Percentiles rank a stretch among this genome's conserved stretches.
Conservation (phyloP, 2,113 vertebrate species). For the Gymnocephalus cernua region DNA sequence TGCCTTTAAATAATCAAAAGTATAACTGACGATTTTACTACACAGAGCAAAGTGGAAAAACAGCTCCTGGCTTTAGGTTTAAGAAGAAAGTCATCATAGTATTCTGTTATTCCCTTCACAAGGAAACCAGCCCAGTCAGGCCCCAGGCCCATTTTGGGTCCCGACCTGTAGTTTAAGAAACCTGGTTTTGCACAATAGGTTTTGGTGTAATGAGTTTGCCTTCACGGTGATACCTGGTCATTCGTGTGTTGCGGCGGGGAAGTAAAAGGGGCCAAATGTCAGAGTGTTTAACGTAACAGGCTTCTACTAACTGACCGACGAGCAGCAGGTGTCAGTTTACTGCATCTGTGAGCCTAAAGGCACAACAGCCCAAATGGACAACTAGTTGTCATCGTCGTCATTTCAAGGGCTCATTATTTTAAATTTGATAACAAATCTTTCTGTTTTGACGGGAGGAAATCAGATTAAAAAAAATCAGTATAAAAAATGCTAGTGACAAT, state of each 20-base stretch:
- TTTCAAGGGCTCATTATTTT: not conserved
- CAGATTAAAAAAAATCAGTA: not conserved
- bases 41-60: constrained; percentile 5
- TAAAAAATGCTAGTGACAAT: not conserved
- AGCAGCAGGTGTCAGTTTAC: constrained; percentile 45
- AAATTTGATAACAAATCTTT: not conserved
- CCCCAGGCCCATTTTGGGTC: constrained; percentile 12
- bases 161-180: constrained; percentile 25
- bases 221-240: constrained; percentile 33
- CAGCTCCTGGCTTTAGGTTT: not conserved
- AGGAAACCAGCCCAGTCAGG: constrained; percentile 3
- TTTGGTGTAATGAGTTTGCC: constrained; percentile 60
- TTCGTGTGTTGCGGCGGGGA: constrained; percentile 45
- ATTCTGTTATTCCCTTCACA: constrained; percentile 16
- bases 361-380: not conserved
- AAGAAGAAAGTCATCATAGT: constrained; percentile 7
- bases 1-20: not conserved
- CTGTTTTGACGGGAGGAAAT: not conserved
- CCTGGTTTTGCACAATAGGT: constrained; percentile 36
- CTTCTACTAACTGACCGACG: constrained; percentile 7
- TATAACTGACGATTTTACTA: not conserved
- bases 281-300: constrained; percentile 34
- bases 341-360: constrained; percentile 18
- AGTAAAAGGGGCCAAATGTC: constrained; percentile 53
- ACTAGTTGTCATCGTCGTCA: not conserved